These are phyloP conservation scores for Apis florea DNA, from an alignment of 1,140 invertebrate genomes.

Conservation along the genomic window DNA sequence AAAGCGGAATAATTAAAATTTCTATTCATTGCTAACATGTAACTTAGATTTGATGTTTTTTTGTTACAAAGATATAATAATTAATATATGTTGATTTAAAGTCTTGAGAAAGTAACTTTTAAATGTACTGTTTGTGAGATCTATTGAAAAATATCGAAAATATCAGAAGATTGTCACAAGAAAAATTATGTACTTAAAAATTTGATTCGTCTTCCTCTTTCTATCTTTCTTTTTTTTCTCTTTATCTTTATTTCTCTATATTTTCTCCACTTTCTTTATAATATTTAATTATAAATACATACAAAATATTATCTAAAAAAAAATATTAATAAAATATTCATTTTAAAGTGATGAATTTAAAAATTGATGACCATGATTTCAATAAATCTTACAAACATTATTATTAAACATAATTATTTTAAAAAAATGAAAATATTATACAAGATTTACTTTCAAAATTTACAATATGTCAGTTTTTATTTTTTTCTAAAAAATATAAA, in stretches of 20 bases:
- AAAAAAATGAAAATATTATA: neutral
- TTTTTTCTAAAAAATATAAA: neutral
- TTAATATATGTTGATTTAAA: conserved; percentile 10
- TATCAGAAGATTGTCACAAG: neutral
- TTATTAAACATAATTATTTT: neutral
- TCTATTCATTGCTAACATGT: conserved; percentile 25
- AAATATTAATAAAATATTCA: neutral
- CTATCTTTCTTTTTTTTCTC: neutral
- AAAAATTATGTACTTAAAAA: conserved; percentile 24
- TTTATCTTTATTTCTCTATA: neutral
- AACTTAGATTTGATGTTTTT: conserved; percentile 32
- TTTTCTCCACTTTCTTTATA: neutral
- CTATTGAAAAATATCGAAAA: neutral
- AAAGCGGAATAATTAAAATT: neutral
- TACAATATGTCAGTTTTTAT: neutral
- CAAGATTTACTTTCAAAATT: neutral
- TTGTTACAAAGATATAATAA: neutral
- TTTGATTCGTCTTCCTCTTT: neutral
- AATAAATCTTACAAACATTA: conserved; percentile 30
- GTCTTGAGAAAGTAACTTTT: neutral
- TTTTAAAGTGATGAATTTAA: neutral
- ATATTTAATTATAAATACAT: neutral
- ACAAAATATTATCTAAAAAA: neutral
- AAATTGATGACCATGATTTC: neutral
- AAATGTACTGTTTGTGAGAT: conserved; percentile 17